Conservation (phyloP, 2,888 invertebrate species). For the Drosophila prolongata region DNA sequence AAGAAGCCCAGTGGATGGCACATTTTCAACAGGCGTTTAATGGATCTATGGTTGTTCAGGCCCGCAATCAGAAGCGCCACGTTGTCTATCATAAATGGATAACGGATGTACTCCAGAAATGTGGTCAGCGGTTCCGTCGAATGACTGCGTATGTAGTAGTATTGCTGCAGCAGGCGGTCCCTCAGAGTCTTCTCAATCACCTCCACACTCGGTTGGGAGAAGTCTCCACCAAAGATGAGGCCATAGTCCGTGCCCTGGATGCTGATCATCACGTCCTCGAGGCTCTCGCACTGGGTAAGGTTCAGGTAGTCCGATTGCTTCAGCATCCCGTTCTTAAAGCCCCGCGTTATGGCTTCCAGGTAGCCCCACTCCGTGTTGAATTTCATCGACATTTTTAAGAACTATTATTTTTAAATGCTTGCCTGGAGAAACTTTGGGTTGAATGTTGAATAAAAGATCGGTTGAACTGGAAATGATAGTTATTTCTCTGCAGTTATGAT, state of each 20-base stretch:
- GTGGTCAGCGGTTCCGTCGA: constrained; percentile 97
- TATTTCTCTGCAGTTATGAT: too few relatives aligned
- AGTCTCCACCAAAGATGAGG: constrained; percentile 92
- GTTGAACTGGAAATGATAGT: too few relatives aligned
- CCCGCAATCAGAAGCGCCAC: constrained; percentile 98
- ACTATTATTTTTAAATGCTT: not conserved
- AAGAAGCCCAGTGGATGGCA: constrained; percentile 98
- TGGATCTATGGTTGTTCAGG: constrained; percentile 97
- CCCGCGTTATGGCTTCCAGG: constrained; percentile 97
- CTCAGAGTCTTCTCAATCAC: constrained; percentile 97
- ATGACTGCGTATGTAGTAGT: constrained; percentile 97
- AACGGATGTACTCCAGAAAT: constrained; percentile 98
- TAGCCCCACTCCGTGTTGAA: constrained; percentile 99
- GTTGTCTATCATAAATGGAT: constrained; percentile 99
- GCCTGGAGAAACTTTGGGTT: not conserved
- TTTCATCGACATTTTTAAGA: constrained; percentile 17
- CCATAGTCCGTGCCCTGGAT: constrained; percentile 99
- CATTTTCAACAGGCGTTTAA: constrained; percentile 98
- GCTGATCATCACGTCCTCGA: constrained; percentile 98
- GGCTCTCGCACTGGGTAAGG: constrained; percentile 98
- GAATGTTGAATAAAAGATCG: not conserved
- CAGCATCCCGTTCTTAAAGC: constrained; percentile 98
- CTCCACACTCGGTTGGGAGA: constrained; percentile 92
- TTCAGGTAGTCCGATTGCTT: constrained; percentile 97
- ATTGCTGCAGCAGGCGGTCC: constrained; percentile 97